phyloP scores from a whole-genome alignment of 64 coral and sea anemone species.

The Acropora tenuis region DNA sequence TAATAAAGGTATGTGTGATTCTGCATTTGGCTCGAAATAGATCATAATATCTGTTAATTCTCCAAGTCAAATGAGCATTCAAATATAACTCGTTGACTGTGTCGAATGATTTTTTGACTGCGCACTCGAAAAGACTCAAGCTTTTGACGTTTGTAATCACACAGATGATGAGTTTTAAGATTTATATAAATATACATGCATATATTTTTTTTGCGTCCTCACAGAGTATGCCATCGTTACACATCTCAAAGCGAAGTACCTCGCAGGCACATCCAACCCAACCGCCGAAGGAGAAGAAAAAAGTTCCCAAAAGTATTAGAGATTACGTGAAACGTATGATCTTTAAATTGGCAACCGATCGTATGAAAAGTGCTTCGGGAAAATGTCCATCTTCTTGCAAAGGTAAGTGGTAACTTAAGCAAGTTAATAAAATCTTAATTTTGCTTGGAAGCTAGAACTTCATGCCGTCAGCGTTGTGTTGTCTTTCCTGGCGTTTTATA shows the following conservation, averaged over 20 bases:
- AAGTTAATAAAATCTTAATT: too few species aligned
- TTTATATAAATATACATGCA: neutral
- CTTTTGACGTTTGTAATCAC: conserved; percentile 28
- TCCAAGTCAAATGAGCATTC: neutral
- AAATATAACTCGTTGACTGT: neutral
- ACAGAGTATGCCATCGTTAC: conserved; percentile 34
- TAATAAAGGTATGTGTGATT: conserved; percentile 33
- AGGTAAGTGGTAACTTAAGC: neutral
- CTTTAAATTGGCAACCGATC: neutral
- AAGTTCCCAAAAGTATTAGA: conserved; percentile 1
- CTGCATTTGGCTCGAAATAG: neutral
- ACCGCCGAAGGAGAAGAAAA: neutral
- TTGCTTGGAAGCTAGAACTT: too few species aligned
- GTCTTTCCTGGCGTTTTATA: too few species aligned
- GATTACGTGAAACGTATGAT: neutral
- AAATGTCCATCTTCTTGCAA: neutral
- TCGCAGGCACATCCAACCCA: neutral
- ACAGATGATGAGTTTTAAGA: neutral
- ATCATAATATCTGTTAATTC: conserved; percentile 19
- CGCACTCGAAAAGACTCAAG: neutral
- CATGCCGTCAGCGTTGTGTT: too few species aligned
- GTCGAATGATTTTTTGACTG: neutral
- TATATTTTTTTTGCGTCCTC: neutral
- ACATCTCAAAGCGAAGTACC: conserved; percentile 31
- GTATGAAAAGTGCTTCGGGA: neutral